Base-by-base conservation (phyloP, 2,888 invertebrate genomes). In the Orchesellides sinensis region DNA sequence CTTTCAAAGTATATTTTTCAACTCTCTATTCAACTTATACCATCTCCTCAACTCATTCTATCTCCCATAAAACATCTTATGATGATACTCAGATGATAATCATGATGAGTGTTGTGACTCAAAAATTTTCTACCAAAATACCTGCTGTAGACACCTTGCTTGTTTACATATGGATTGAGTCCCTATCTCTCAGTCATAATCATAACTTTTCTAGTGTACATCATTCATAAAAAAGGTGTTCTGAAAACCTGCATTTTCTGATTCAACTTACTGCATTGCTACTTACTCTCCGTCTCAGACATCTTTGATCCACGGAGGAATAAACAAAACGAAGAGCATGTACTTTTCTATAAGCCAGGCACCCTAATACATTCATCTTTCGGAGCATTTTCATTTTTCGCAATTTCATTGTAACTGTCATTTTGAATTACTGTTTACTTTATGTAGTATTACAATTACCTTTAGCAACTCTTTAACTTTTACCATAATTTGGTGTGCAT, bases 131-230 rank as follows among this genome's bases (percentile, higher is more conserved):
- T 47, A 45, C 72, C 35, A 17, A 35, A 29, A 32, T 61, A n/a
- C n/a, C n/a, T n/a, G n/a, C n/a, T 70, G 54, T 35, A 29, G 14
- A 56, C 17, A 59, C 32, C 2, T 2, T 40, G 40, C 52, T 47
- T 74, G 32, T 74, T 74, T 74, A 49, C 49, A 21, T 29, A 27
- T 73, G 45, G 23, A 74, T 74, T 66, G 56, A 56, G 56, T 56
- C 27, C 75, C 49, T 61, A 75, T 75, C 75, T 29, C 54, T 63
- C 25, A 19, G 23, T 12, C 19, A 19, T 49, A 17, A 19, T 35
- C 54, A 52, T 52, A 52, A 52, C 17, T 10, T 21, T 52, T n/a
- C n/a, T n/a, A n/a, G n/a, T n/a, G n/a, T n/a, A n/a, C n/a, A n/a
- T n/a, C n/a, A n/a, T n/a, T n/a, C n/a, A n/a, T n/a, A 21, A 25